Base-by-base conservation (phyloP, 2,888 invertebrate species). In the Erebia palarica region DNA sequence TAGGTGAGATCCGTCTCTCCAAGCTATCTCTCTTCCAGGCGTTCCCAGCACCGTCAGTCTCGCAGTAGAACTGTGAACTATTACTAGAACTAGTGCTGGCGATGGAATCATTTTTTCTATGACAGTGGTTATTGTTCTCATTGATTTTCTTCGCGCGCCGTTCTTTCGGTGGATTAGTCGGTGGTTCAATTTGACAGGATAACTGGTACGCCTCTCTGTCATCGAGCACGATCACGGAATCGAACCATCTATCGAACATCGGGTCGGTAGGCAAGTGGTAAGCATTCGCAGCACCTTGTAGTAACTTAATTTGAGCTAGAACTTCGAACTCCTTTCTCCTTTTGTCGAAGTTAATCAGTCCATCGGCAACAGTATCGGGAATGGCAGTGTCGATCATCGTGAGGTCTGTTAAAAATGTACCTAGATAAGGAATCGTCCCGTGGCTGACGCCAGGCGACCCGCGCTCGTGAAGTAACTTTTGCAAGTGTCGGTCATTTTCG, bases 381-480 rank as follows among this genome's bases (percentile, higher is more conserved):
- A 97, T 97, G 51, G 99, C 99, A 14, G 99, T 98, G 90, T 99
- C 99, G 81, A 99, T 98, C 98, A 99, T 99, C 1, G 99, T 99
- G 76, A 99, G 95, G 90, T 99, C 99, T 3, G 99, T 99, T 70
- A 99, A 94, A 90, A 99, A 99, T 4, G 99, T 99, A 42, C 99
- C 99, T 75, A 99, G 93, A 86, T 99, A 99, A 14, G 99, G 99
- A 82, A 99, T 98, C 2, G 99, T 99, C 16, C 99, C 99, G 83
- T 98, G 96, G 75, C 97, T 97, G 78, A 97, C 97, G 74, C 96
- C 96, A 11, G 95, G 94, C 64, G 95, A 95, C 75, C 96, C 95
- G 73, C 96, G 95, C 84, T 96, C 96, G 85, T 97, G 97, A 81
- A 97, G 95, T 51, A 97, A 94, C 87, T 98, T 98, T 83, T 97